Conservation (phyloP, 2,888 invertebrate genomes). For the Lycia hirtaria region DNA sequence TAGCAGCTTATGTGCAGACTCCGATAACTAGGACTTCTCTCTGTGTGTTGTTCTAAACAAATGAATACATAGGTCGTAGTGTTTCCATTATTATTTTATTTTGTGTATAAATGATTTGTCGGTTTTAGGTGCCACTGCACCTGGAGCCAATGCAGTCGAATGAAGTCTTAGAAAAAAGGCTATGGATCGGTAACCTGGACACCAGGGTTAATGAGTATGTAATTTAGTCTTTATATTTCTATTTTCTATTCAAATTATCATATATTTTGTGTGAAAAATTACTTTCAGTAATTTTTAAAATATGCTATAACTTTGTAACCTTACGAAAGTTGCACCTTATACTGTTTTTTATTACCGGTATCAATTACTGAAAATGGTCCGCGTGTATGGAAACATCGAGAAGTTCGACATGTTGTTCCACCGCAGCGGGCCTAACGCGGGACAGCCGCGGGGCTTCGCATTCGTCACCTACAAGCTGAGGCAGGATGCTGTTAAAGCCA, state of each 20-base stretch:
- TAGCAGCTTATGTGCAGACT: no score
- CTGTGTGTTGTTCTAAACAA: no score
- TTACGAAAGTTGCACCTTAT: no score
- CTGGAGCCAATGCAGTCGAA: conserved; percentile 83
- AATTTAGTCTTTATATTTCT: conserved; percentile 1
- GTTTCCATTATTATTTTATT: no score
- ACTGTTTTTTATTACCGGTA: conserved; percentile 90
- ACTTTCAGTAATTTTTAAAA: conserved; percentile 16
- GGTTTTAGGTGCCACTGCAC: conserved; percentile 77
- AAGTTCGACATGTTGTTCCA: conserved; percentile 98
- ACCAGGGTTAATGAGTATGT: conserved; percentile 97
- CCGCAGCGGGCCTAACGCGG: conserved; percentile 94
- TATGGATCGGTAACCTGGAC: conserved; percentile 98
- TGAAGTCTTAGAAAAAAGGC: conserved; percentile 87
- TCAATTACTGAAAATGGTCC: conserved; percentile 97
- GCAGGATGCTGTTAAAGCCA: conserved; percentile 89
- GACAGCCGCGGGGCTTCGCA: conserved; percentile 96
- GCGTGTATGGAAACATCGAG: conserved; percentile 96
- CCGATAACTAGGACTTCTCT: background rate
- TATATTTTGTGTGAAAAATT: background rate
- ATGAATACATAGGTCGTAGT: no score
- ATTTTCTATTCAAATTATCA: background rate
- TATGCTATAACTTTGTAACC: conserved; percentile 54
- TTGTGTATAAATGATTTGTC: background rate
- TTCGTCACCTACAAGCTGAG: conserved; percentile 93